Evolutionary conservation across 30 jellyfish, hydroid and myxozoan genomes (phyloP), one percentile per base, ranked within the genome.

Genomic region (Cassiopea andromeda): DNA sequence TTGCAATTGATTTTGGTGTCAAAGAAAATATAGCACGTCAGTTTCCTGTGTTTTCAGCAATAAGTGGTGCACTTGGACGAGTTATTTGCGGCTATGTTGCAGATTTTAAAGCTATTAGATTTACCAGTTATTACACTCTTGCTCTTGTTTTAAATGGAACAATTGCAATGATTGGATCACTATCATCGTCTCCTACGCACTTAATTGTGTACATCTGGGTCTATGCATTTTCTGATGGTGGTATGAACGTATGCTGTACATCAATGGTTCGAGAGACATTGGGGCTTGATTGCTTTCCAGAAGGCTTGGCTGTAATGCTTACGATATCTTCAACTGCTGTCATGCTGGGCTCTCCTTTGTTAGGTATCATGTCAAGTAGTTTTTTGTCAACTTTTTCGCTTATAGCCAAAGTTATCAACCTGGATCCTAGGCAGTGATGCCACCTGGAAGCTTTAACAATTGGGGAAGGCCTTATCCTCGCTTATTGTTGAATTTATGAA

Each of bases 341-440:
- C 14, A 80, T 80, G 88, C 67, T 80, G 7, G 88, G 88, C 44
- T 78, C 88, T 10, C 88, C 88, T 15, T 57, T 80, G n/a, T 15
- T 80, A 57, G 88, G 88, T 80, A 80, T 80, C 27, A 61, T 50
- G 5, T 50, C 8, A 50, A 50, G 64, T 50, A 50, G 64, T 50
- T 50, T 9, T 2, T 50, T 50, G n/a, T n/a, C n/a, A n/a, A n/a
- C n/a, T n/a, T n/a, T n/a, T n/a, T n/a, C n/a, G n/a, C n/a, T n/a
- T n/a, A n/a, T n/a, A n/a, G n/a, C n/a, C n/a, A n/a, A n/a, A n/a
- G n/a, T n/a, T n/a, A n/a, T n/a, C n/a, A n/a, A n/a, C n/a, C n/a
- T n/a, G n/a, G n/a, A n/a, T n/a, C n/a, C n/a, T n/a, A n/a, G n/a
- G 8, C 64, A 50, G 77, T 2, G 3, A 3, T 2, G 77, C 6